Base-by-base conservation (phyloP, 30 jellyfish, hydroid and myxozoan species). In the Phacellophora camtschatica region DNA sequence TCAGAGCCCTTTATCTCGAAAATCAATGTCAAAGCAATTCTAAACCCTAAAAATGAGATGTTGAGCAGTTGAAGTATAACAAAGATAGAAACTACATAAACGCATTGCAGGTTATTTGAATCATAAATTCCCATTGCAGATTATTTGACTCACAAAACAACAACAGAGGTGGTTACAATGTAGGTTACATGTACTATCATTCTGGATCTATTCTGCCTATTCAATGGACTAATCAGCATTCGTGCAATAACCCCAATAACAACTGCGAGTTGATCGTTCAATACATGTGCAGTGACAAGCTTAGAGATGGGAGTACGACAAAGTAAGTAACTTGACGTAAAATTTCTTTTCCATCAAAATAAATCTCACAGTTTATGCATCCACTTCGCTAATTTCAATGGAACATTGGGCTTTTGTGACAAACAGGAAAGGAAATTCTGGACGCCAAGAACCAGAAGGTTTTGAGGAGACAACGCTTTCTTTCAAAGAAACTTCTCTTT, bases 201-300 rank as follows among this genome's bases (percentile, higher is more conserved):
- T 88, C 78, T 35, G 96, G 96, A 22, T 87, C 96, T 19, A 49
- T 15, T 36, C 30, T 87, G 83, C 85, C 85, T 55, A 76, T 87
- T 35, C 87, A 87, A 57, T 87, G 96, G 96, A 87, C 96, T 57
- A 87, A 87, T 50, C 96, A 87, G 88, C 96, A 87, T 54, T 77
- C 91, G 0, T 87, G 96, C 85, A 68, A 65, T 41, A 88, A 49
- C 63, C 92, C 87, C 5, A 87, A 87, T 55, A 87, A 87, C 76
- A 87, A 87, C 71, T 87, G 96, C 27, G 96, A 87, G 43, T 43
- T 87, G 65, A 51, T 87, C 69, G 50, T 87, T 58, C 96, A 87
- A 54, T 87, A 87, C 45, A 87, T 87, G 96, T 87, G 96, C 57
- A 55, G 85, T 36, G 2, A 46, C 32, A 24, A 51, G 32, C 32